Evolutionary conservation across 2,113 vertebrate genomes (phyloP).

Genomic region (Cryptomyrus ogoouensis): DNA sequence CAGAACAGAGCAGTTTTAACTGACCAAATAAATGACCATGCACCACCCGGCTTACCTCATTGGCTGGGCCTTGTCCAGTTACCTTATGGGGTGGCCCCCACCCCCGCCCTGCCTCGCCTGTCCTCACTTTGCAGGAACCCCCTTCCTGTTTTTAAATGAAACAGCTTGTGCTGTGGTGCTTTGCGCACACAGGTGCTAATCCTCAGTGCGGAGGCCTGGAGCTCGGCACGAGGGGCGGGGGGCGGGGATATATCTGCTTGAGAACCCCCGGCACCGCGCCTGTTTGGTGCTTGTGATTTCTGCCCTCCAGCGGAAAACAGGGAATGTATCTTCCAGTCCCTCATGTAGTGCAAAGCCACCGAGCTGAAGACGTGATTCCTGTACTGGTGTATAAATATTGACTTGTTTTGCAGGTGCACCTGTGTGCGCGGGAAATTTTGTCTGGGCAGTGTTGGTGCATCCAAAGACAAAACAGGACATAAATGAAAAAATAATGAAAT

Average conservation of each 20-base stretch:
- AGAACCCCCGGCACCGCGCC: not conserved
- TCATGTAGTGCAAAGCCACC: not conserved
- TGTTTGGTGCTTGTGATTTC: not conserved
- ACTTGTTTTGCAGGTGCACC: not conserved
- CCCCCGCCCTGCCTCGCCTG: no score
- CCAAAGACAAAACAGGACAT: not conserved
- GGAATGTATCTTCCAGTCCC: not conserved
- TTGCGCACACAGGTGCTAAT: not conserved
- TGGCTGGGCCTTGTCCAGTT: not conserved
- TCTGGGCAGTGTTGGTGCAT: not conserved
- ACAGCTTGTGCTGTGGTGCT: not conserved
- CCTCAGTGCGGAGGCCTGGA: not conserved
- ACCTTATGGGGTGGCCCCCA: not conserved
- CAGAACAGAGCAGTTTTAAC: not conserved
- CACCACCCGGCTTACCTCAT: not conserved
- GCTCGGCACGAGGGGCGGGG: not conserved
- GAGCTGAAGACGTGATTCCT: not conserved
- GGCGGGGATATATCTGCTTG: not conserved
- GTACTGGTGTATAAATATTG: not conserved
- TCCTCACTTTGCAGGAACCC: not conserved
- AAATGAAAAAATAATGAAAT: not conserved
- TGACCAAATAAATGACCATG: not conserved
- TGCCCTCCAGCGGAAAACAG: not conserved
- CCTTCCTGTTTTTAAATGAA: not conserved
- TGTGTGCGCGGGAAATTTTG: not conserved